These are phyloP conservation scores for Danio albolineatus DNA, from an alignment of 2,797 vertebrate genomes.

Conservation along the genomic window DNA sequence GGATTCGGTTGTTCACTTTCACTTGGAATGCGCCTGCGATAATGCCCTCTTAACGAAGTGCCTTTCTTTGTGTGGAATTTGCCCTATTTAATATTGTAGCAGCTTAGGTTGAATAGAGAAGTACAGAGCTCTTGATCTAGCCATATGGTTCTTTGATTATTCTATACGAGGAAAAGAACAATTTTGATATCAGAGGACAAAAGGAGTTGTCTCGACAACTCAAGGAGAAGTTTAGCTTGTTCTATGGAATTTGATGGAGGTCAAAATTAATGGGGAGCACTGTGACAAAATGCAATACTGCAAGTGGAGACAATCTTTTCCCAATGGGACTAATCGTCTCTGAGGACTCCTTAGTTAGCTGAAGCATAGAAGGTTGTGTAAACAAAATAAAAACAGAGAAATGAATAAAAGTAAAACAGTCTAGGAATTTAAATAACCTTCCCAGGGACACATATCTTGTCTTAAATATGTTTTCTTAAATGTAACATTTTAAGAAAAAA, in stretches of 20 bases:
- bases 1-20: no score
- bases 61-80: no score
- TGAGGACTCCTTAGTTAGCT: not conserved
- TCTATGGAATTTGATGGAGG: not conserved
- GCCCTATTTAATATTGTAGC: no score
- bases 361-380: not conserved
- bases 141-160: no score
- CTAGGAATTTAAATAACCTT: not conserved
- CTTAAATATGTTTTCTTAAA: no score
- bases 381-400: no score
- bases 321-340: not conserved
- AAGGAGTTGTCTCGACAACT: not conserved
- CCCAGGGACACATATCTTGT: not conserved
- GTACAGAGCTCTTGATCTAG: no score
- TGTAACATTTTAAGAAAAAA: no score
- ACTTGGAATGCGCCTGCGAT: no score
- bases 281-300: not conserved
- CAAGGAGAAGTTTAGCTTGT: not conserved
- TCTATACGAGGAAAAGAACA: no score
- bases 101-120: no score
- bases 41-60: no score
- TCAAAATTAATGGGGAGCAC: not conserved
- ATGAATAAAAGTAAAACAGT: not conserved
- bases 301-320: not conserved
- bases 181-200: not conserved